These are phyloP conservation scores for Melanchra persicariae DNA, from an alignment of 2,888 invertebrate genomes.

Conservation along the genomic window DNA sequence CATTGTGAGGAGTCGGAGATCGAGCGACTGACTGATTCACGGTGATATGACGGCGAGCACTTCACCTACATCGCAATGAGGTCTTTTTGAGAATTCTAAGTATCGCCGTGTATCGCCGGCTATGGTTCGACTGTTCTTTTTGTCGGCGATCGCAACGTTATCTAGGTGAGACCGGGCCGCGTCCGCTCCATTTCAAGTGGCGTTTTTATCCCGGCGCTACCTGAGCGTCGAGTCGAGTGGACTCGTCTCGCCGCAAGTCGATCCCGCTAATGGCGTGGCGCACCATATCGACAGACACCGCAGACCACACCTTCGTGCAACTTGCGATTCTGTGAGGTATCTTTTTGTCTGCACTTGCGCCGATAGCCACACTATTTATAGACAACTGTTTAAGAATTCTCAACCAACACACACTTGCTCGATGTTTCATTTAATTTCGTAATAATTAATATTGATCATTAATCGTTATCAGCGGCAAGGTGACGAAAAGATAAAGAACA, in stretches of 20 bases:
- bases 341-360: conserved; percentile 64
- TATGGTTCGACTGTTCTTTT: conserved; percentile 70
- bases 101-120: conserved; percentile 65
- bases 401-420: conserved; percentile 51
- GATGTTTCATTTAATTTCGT: conserved; percentile 64
- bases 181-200: conserved; percentile 88
- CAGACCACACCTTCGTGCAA: conserved; percentile 74
- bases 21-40: conserved; percentile 75
- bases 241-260: conserved; percentile 74
- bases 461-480: conserved; percentile 67
- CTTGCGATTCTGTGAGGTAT: conserved; percentile 69
- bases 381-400: conserved; percentile 59
- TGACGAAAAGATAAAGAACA: conserved; percentile 75
- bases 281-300: conserved; percentile 67
- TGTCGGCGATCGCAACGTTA: conserved; percentile 77
- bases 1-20: conserved; percentile 71
- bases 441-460: conserved; percentile 71
- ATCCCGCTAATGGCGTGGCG: conserved; percentile 79
- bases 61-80: conserved; percentile 59
- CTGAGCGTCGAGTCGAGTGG: conserved; percentile 78
- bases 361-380: conserved; percentile 66
- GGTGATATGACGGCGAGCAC: conserved; percentile 65
- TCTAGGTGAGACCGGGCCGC: conserved; percentile 85
- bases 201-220: conserved; percentile 89
- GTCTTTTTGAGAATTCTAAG: conserved; percentile 65